Conservation (phyloP, 2,888 invertebrate genomes). For the Eilema sororculum region DNA sequence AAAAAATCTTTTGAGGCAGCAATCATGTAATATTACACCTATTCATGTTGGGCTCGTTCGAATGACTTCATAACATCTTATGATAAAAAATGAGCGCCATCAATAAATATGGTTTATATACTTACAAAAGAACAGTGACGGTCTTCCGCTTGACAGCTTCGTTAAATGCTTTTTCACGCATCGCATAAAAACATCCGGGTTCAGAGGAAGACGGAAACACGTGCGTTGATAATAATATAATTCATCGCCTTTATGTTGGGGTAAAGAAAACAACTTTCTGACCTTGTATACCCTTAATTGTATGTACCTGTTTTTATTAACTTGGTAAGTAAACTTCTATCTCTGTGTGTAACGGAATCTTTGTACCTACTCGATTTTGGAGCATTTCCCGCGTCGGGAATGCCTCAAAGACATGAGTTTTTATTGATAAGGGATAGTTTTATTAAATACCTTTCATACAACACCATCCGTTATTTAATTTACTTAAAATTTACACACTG, state of each 20-base stretch:
- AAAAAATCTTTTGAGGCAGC: too few species aligned
- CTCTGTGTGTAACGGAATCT: too few species aligned
- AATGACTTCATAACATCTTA: too few species aligned
- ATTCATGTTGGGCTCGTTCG: too few species aligned
- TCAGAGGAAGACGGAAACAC: neutral
- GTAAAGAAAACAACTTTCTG: neutral
- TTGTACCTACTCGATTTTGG: too few species aligned
- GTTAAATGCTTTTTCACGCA: conserved; percentile 1
- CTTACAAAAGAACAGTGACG: neutral
- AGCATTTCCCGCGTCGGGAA: too few species aligned
- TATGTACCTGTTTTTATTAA: too few species aligned
- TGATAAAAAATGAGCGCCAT: neutral
- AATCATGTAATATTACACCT: too few species aligned
- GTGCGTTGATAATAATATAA: neutral
- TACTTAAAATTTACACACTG: too few species aligned
- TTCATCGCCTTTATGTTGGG: neutral
- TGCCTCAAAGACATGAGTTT: neutral
- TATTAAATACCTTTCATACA: too few species aligned
- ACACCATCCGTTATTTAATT: too few species aligned
- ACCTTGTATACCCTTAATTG: neutral
- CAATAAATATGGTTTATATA: neutral
- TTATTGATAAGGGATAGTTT: neutral
- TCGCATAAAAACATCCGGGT: neutral
- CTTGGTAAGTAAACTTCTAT: too few species aligned
- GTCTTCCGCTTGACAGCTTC: neutral